A percentile compares a stretch with the other conserved stretches of the same genome.
phyloP scores from a whole-genome alignment of 2,113 vertebrate genomes.

The Microtus montanus region DNA sequence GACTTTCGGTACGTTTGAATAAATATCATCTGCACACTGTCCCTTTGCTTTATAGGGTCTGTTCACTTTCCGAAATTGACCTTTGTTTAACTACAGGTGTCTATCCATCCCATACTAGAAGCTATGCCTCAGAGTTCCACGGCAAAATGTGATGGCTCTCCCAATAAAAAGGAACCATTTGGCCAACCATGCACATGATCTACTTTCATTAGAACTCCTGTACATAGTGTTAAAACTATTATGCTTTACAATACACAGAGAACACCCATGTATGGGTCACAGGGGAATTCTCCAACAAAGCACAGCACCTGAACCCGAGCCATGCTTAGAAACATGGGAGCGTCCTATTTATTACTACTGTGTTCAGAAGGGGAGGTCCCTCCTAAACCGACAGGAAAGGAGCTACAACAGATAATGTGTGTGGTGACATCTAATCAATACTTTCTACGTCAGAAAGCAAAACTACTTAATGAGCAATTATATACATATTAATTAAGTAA shows the following conservation, averaged over 20 bases:
- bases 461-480: conserved; percentile 21
- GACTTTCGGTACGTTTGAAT: not conserved
- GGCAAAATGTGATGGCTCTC: not conserved
- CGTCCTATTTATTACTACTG: not conserved
- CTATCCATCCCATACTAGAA: not conserved
- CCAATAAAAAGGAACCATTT: not conserved
- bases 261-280: not conserved
- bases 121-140: not conserved
- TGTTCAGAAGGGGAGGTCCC: not conserved
- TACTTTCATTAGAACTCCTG: conserved; percentile 33
- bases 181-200: not conserved
- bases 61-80: not conserved
- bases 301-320: not conserved
- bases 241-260: not conserved
- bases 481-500: conserved; percentile 7
- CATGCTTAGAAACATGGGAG: not conserved
- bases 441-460: conserved; percentile 44
- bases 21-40: not conserved
- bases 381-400: conserved; percentile 12
- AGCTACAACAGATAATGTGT: not conserved
- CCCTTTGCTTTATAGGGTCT: not conserved
- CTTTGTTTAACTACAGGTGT: not conserved
- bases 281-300: not conserved
- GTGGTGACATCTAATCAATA: not conserved
- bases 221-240: not conserved